A percentile compares a stretch with the other conserved stretches of the same genome.
Evolutionary conservation across 2,888 invertebrate genomes (phyloP).

Genomic region (Frankliniella intonsa): DNA sequence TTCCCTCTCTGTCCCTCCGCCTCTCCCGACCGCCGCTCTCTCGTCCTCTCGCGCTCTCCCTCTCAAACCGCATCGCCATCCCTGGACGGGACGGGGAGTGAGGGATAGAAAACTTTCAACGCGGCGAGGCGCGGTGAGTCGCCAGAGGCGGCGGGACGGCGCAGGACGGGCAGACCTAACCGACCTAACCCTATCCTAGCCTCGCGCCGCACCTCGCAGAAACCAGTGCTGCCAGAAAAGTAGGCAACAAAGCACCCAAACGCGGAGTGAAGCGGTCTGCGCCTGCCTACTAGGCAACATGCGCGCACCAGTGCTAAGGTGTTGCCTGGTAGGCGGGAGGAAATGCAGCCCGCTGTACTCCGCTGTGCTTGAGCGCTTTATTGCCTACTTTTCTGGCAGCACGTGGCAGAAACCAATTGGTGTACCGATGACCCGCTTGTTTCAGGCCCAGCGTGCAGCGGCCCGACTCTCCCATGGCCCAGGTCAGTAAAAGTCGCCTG

Average conservation of each 20-base stretch:
- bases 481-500: not conserved
- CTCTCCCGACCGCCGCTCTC: not conserved
- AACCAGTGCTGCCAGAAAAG: too few relatives aligned
- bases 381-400: too few relatives aligned
- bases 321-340: too few relatives aligned
- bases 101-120: not conserved
- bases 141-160: not conserved
- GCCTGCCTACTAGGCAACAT: too few relatives aligned
- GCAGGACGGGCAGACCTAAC: not conserved
- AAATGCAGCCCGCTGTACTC: too few relatives aligned
- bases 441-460: slow-evolving; percentile 1
- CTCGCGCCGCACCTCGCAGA: not conserved
- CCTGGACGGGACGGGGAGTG: not conserved
- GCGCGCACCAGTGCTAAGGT: too few relatives aligned
- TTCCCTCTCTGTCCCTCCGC: not conserved
- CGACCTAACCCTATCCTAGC: not conserved
- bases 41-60: not conserved
- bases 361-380: too few relatives aligned
- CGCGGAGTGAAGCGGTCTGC: too few relatives aligned
- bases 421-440: not conserved
- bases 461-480: not conserved
- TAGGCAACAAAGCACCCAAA: too few relatives aligned
- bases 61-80: not conserved
- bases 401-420: not conserved
- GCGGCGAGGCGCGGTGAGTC: not conserved